Conservation (phyloP, 2,113 vertebrate species). For the Cynoglossus semilaevis region DNA sequence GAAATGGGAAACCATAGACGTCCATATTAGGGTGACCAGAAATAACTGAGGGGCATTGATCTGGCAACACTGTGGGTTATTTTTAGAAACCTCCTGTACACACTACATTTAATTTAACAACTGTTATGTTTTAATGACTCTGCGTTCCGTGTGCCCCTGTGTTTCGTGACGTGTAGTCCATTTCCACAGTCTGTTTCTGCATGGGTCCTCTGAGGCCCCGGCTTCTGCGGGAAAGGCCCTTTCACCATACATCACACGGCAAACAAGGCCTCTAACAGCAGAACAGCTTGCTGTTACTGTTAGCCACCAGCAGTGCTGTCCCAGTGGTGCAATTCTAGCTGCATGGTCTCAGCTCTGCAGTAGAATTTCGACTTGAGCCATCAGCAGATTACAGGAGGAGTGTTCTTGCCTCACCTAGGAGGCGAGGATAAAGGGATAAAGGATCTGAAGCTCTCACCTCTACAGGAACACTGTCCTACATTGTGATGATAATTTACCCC, state of each 20-base stretch:
- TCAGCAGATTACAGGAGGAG: conserved; percentile 47
- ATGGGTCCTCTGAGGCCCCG: conserved; percentile 63
- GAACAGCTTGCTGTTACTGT: conserved; percentile 61
- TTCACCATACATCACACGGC: conserved; percentile 63
- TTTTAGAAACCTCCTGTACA: no score
- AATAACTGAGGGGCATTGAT: no score
- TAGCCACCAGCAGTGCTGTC: conserved; percentile 60
- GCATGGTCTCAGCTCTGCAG: conserved; percentile 43
- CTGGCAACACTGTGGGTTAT: no score
- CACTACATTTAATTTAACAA: neutral
- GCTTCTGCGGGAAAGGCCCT: conserved; percentile 47
- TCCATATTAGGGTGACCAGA: no score
- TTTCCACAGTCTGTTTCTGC: conserved; percentile 66
- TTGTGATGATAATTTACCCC: conserved; percentile 16
- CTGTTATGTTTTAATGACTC: conserved; percentile 35
- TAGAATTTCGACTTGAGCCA: conserved; percentile 37
- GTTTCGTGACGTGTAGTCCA: conserved; percentile 35
- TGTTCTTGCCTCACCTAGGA: conserved; percentile 36
- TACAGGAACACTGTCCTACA: conserved; percentile 3
- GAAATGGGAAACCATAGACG: neutral
- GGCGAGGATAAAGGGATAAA: conserved; percentile 15
- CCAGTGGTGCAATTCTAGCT: conserved; percentile 56
- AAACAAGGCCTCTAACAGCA: conserved; percentile 63
- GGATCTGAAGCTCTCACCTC: conserved; percentile 11
- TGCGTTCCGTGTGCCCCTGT: conserved; percentile 6